A percentile compares a stretch with the other conserved stretches of the same genome.
Evolutionary conservation across 2,797 vertebrate genomes (phyloP).

Genomic region (Ceyx erithaca): DNA sequence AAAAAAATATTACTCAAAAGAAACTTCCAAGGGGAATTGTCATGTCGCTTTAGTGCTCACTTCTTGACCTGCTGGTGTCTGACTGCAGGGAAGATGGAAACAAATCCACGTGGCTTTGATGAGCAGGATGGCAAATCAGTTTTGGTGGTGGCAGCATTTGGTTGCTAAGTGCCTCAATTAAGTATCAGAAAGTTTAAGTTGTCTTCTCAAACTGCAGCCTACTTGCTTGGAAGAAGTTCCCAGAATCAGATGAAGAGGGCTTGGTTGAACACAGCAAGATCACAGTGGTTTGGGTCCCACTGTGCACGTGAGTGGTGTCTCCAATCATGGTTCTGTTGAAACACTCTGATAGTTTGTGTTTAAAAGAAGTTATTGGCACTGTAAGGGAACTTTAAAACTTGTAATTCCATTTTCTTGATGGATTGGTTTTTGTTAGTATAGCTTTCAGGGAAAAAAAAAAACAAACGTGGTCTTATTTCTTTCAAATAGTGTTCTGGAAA

Average conservation of each 20-base stretch:
- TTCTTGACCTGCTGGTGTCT: too few relatives aligned
- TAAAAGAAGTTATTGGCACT: background rate
- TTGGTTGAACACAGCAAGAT: background rate
- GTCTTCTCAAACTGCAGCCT: background rate
- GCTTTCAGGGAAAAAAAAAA: background rate
- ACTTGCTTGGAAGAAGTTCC: background rate
- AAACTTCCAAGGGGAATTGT: too few relatives aligned
- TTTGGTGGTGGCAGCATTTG: background rate
- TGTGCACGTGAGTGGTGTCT: too few relatives aligned
- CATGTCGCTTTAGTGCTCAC: too few relatives aligned
- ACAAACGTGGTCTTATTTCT: background rate
- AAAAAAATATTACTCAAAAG: background rate
- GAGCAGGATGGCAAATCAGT: background rate
- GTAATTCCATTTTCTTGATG: background rate
- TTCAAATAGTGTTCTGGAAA: background rate
- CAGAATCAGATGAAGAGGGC: background rate
- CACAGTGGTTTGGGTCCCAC: too few relatives aligned
- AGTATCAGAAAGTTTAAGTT: background rate
- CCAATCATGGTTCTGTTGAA: background rate
- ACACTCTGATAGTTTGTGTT: background rate
- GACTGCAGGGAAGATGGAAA: background rate
- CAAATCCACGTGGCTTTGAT: rapidly evolving
- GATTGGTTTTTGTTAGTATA: background rate
- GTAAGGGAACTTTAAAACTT: background rate
- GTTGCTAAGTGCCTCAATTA: background rate